Percentiles rank a stretch among this genome's conserved stretches.
Conservation (phyloP, 2,797 vertebrate species). For the Hybognathus amarus region DNA sequence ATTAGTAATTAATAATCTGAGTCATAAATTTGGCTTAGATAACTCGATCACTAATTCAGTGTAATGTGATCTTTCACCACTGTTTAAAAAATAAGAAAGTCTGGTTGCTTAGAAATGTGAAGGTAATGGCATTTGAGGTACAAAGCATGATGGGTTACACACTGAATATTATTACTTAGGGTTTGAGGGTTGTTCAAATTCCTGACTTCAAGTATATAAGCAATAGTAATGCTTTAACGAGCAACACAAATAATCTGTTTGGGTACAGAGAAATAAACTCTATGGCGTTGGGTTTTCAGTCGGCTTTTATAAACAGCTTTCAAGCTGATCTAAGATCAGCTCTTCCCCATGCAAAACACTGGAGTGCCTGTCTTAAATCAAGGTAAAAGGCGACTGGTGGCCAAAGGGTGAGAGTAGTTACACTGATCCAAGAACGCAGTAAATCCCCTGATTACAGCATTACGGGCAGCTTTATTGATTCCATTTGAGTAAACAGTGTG, state of each 20-base stretch:
- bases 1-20: neutral
- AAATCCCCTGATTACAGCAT: constrained; percentile 54
- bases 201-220: neutral
- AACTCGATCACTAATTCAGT: neutral
- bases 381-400: constrained; percentile 25
- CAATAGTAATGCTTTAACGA: constrained; percentile 2
- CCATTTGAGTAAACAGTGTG: constrained; percentile 38
- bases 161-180: neutral
- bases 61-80: neutral
- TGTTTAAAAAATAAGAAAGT: neutral
- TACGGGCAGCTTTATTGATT: constrained; percentile 46
- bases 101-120: neutral
- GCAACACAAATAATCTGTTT: constrained; percentile 21
- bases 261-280: constrained; percentile 22
- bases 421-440: constrained; percentile 42
- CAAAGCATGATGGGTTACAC: neutral
- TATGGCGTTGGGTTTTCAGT: neutral
- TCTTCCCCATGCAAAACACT: constrained; percentile 1
- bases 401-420: constrained; percentile 43
- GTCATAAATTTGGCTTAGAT: neutral
- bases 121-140: neutral
- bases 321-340: constrained; percentile 31
- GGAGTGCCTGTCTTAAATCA: constrained; percentile 32
- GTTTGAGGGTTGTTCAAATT: neutral
- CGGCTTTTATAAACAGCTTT: neutral